Percentiles rank a stretch among this genome's conserved stretches.
These are phyloP conservation scores for Stichodactyla mertensii DNA, from an alignment of 64 coral and sea anemone genomes.

Conservation along the genomic window DNA sequence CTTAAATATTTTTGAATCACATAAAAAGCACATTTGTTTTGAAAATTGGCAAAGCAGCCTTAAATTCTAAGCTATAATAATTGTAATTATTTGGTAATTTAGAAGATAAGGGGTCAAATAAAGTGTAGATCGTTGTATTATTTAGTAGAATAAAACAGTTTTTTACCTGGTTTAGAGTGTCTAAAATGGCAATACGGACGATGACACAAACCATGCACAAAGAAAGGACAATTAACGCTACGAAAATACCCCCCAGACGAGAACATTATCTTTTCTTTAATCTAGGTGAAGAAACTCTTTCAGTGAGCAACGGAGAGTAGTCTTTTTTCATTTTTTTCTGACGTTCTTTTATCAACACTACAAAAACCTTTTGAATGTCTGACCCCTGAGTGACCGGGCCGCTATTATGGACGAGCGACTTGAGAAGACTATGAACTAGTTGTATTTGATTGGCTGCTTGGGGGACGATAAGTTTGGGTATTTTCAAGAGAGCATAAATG, in stretches of 20 bases:
- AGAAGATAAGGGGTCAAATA: neutral
- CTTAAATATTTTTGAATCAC: no score
- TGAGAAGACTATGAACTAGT: neutral
- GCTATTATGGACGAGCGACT: neutral
- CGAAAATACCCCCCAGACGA: conserved; percentile 93
- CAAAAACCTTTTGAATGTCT: neutral
- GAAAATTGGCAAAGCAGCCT: no score
- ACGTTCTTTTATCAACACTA: neutral
- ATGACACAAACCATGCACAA: conserved; percentile 92
- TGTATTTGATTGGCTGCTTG: neutral
- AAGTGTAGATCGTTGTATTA: neutral
- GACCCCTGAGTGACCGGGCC: neutral
- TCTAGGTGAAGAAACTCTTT: neutral
- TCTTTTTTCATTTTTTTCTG: neutral
- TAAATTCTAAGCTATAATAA: neutral
- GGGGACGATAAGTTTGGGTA: neutral
- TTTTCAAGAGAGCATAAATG: no score
- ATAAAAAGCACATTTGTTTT: no score
- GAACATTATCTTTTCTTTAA: conserved; percentile 54
- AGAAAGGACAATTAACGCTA: conserved; percentile 93
- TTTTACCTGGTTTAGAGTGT: conserved; percentile 73
- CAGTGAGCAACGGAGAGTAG: neutral
- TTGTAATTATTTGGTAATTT: neutral
- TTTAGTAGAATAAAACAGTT: neutral
- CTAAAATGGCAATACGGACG: conserved; percentile 96